Evolutionary conservation across 2,888 invertebrate species (phyloP), one percentile per base, ranked within the genome.

Genomic region (Stratiomys singularior): DNA sequence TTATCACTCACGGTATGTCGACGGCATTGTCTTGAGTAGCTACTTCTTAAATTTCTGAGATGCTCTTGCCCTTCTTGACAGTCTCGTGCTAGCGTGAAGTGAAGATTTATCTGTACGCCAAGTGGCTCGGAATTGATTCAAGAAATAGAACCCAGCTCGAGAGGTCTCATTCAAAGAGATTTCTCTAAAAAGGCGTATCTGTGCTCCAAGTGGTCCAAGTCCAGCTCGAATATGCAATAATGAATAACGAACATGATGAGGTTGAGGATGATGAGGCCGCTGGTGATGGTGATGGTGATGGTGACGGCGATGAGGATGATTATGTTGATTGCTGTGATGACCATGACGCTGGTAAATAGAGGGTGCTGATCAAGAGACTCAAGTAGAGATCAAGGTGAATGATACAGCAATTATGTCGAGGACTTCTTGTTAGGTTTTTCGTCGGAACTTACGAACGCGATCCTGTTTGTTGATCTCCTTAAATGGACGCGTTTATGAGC

Each of bases 381-480:
- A 30, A 64, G 64, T 46, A 23, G 74, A 58, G 58, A 72, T 72
- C 72, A 56, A 27, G 58, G 58, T 74, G 58, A 74, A 52, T 74
- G 74, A 74, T 74, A 37, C 60, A 74, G 74, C 74, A 74, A 74
- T 74, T 74, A 58, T 74, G 23, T 58, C 58, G 58, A 74, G 74
- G 74, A 74, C 74, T 37, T 37, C 44, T 37, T 30, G 18, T 74
- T 25, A 27, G 21, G 25, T 18, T 58, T 30, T 60, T 60, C 58
- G 37, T 58, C 37, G 37, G 9, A 37, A 5, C 37, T 27, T 58
- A 58, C 18, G 13, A 15, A 11, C 13, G 27, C 60, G 58, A 60
- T 74, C 74, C 74, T 74, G 74, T 74, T 74, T 74, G 58, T 74
- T 74, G 74, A 60, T 74, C 60, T 74, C 74, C 60, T 37, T 74